Percentiles rank a stretch among this genome's conserved stretches.
These are phyloP conservation scores for Dendrolimus houi DNA, from an alignment of 2,888 invertebrate species.

Conservation along the genomic window DNA sequence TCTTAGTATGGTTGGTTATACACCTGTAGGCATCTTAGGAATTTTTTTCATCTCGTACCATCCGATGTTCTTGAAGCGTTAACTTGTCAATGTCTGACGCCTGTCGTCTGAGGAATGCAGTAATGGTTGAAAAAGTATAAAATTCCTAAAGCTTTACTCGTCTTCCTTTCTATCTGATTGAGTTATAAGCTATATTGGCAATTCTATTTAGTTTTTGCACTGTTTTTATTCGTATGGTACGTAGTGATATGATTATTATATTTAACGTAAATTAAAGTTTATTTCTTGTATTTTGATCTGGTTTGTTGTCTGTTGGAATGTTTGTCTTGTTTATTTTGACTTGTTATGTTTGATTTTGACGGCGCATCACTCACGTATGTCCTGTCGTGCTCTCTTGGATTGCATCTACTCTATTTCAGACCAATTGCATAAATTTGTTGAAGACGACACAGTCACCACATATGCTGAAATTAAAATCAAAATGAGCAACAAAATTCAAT, in stretches of 20 bases:
- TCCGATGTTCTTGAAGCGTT: slow-evolving; percentile 25
- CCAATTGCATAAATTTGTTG: no score
- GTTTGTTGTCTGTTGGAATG: slow-evolving; percentile 48
- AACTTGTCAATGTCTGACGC: slow-evolving; percentile 33
- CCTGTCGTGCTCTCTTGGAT: no score
- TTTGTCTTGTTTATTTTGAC: slow-evolving; percentile 67
- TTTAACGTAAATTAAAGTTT: slow-evolving; percentile 65
- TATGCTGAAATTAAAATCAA: no score
- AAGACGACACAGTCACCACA: no score
- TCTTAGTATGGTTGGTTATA: no score
- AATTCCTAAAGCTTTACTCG: slow-evolving; percentile 52
- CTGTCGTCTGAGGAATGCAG: slow-evolving; percentile 44
- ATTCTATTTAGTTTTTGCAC: slow-evolving; percentile 65
- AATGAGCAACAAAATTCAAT: no score
- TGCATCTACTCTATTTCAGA: no score
- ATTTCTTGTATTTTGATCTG: slow-evolving; percentile 49
- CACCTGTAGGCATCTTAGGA: slow-evolving; percentile 33
- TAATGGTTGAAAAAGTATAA: slow-evolving; percentile 65
- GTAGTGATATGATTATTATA: slow-evolving; percentile 38
- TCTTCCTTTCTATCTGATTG: slow-evolving; percentile 53
- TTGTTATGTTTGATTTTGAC: slow-evolving; percentile 58
- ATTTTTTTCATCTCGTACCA: slow-evolving; percentile 39
- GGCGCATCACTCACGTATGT: no score
- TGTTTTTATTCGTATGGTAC: slow-evolving; percentile 65
- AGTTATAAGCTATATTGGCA: slow-evolving; percentile 73